Evolutionary conservation across 2,888 invertebrate genomes (phyloP).

Genomic region (Taenaris catops): DNA sequence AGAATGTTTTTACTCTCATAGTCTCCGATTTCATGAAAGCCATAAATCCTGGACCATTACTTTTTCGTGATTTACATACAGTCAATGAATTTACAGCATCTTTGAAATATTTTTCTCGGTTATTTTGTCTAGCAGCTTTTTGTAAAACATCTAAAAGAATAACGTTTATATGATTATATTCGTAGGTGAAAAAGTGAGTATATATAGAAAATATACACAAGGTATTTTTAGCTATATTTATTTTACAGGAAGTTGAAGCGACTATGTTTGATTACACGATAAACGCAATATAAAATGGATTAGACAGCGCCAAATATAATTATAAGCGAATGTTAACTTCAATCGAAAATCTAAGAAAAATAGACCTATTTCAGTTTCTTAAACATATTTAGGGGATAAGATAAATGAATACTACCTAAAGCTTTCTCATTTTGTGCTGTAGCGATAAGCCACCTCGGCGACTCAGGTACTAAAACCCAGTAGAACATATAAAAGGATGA

Average conservation of each 20-base stretch:
- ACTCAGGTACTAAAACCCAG: slow-evolving; percentile 78
- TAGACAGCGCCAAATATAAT: no score
- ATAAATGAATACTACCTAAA: slow-evolving; percentile 48
- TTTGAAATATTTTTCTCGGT: slow-evolving; percentile 31
- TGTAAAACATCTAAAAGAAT: slow-evolving; percentile 44
- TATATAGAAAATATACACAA: no score
- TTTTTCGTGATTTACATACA: slow-evolving; percentile 26
- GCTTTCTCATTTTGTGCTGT: slow-evolving; percentile 73
- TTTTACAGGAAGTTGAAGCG: no score
- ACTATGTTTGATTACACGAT: no score
- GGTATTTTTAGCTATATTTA: no score
- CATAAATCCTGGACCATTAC: slow-evolving; percentile 44
- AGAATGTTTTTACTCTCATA: slow-evolving; percentile 67
- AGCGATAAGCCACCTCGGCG: slow-evolving; percentile 82
- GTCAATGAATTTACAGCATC: slow-evolving; percentile 34
- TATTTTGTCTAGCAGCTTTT: slow-evolving; percentile 45
- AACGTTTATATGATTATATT: no score
- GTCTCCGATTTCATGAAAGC: slow-evolving; percentile 68
- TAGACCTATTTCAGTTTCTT: no score
- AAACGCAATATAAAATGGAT: no score
- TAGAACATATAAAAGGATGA: slow-evolving; percentile 69
- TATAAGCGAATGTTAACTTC: no score
- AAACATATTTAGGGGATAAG: no score
- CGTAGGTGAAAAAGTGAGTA: no score
- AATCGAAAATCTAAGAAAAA: no score